phyloP scores from a whole-genome alignment of 1,140 invertebrate species.

The Ceratoteleas bidentatus region DNA sequence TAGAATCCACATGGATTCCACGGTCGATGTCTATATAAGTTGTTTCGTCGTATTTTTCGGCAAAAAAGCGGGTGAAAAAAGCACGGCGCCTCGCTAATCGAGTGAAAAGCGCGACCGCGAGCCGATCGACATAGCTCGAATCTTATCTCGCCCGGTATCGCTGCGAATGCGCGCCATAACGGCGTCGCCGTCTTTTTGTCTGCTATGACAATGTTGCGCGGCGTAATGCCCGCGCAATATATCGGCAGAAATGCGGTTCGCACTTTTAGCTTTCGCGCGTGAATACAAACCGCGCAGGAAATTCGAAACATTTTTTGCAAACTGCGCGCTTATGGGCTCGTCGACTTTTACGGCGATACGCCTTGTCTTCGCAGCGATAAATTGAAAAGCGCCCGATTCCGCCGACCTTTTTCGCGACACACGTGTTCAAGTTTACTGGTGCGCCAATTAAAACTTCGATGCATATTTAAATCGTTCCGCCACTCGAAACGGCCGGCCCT shows the following conservation, averaged over 20 bases:
- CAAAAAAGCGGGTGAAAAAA: too few relatives aligned
- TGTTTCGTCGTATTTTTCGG: too few relatives aligned
- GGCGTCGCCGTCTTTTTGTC: slow-evolving; percentile 39
- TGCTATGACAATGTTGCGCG: slow-evolving; percentile 40
- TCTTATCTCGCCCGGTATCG: slow-evolving; percentile 47
- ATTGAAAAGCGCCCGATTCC: too few relatives aligned
- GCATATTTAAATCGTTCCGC: too few relatives aligned
- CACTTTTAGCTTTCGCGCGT: slow-evolving; percentile 28
- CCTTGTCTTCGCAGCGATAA: slow-evolving; percentile 6
- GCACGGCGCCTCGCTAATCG: neutral
- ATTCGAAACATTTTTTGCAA: slow-evolving; percentile 16
- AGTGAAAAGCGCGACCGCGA: slow-evolving; percentile 27
- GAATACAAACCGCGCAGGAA: slow-evolving; percentile 16
- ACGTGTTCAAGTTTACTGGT: too few relatives aligned
- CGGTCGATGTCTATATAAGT: too few relatives aligned
- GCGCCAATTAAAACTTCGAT: too few relatives aligned
- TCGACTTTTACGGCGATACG: slow-evolving; percentile 12
- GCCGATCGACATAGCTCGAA: slow-evolving; percentile 34
- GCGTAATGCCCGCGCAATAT: slow-evolving; percentile 39
- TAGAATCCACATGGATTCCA: too few relatives aligned
- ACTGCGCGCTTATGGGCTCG: slow-evolving; percentile 10
- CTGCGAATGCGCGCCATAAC: slow-evolving; percentile 50
- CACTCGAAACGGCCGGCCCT: too few relatives aligned
- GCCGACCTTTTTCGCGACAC: too few relatives aligned
- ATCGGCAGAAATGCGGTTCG: slow-evolving; percentile 28